phyloP scores from a whole-genome alignment of 1,140 invertebrate species.

The Trinorchestia longiramus region DNA sequence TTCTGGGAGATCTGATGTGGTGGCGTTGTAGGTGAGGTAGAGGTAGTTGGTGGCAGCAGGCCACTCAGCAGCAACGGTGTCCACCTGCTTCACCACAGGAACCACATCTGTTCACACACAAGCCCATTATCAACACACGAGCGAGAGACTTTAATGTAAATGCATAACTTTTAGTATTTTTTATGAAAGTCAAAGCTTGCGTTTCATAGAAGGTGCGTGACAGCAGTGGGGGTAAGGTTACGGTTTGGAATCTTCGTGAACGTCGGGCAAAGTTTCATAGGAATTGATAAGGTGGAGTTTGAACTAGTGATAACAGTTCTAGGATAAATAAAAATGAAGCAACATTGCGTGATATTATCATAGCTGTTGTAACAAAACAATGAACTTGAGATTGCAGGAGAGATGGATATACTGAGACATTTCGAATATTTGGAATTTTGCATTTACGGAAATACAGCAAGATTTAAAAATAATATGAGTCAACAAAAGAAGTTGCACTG shows the following conservation, averaged over 20 bases:
- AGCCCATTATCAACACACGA: background rate
- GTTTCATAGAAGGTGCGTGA: background rate
- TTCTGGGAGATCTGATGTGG: conserved; percentile 87
- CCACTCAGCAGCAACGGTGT: conserved; percentile 99
- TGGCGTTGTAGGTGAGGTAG: conserved; percentile 96
- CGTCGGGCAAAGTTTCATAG: background rate
- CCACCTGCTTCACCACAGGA: conserved; percentile 97
- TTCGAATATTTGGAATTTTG: background rate
- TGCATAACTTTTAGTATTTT: too few relatives aligned
- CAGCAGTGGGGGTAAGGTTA: background rate
- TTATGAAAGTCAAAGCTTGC: too few relatives aligned
- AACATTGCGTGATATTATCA: background rate
- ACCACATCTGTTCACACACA: conserved; percentile 72
- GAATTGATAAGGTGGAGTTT: background rate
- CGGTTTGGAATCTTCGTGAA: background rate
- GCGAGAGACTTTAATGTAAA: background rate
- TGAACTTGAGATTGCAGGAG: background rate
- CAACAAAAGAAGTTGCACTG: background rate
- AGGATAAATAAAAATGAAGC: background rate
- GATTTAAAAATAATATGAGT: background rate
- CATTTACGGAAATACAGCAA: background rate
- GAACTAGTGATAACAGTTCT: background rate
- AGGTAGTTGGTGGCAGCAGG: conserved; percentile 98
- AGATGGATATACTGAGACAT: background rate
- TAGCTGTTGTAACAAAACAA: background rate